phyloP scores from a whole-genome alignment of 53 echinoderm and acorn worm species.

The Holothuria leucospilota region DNA sequence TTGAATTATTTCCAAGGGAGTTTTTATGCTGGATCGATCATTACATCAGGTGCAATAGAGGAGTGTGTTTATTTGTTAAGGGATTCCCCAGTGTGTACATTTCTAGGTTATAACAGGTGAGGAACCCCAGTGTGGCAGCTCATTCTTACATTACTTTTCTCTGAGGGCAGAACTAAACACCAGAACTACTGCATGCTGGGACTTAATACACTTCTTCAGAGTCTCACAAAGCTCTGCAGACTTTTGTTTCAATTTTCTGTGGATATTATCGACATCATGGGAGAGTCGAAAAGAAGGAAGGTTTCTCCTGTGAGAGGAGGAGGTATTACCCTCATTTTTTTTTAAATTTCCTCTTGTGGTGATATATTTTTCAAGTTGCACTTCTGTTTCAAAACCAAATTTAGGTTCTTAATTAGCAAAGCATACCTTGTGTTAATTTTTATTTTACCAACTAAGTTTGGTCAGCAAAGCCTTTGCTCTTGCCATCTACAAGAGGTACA shows the following conservation, averaged over 20 bases:
- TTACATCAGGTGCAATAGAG: not conserved
- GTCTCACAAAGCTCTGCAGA: constrained; percentile 32
- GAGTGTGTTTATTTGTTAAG: constrained; percentile 1
- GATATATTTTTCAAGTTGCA: no score
- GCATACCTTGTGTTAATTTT: no score
- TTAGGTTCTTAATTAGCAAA: no score
- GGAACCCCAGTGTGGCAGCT: not conserved
- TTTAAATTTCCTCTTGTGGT: no score
- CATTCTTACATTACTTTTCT: constrained; percentile 1
- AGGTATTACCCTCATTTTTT: no score
- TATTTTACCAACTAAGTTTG: no score
- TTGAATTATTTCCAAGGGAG: not conserved
- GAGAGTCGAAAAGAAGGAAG: constrained; percentile 44
- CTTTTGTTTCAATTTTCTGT: constrained; percentile 15
- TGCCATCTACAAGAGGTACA: no score
- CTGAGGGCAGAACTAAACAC: not conserved
- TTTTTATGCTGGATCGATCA: not conserved
- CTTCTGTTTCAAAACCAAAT: no score
- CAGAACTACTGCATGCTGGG: constrained; percentile 30
- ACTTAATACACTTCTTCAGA: not conserved
- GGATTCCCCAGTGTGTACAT: constrained; percentile 27
- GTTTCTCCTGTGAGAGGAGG: constrained; percentile 31
- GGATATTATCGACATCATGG: constrained; percentile 9
- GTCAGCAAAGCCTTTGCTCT: no score
- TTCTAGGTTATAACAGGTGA: constrained; percentile 15